Evolutionary conservation across 2,113 vertebrate genomes (phyloP).

Genomic region (Cinclus mexicanus): DNA sequence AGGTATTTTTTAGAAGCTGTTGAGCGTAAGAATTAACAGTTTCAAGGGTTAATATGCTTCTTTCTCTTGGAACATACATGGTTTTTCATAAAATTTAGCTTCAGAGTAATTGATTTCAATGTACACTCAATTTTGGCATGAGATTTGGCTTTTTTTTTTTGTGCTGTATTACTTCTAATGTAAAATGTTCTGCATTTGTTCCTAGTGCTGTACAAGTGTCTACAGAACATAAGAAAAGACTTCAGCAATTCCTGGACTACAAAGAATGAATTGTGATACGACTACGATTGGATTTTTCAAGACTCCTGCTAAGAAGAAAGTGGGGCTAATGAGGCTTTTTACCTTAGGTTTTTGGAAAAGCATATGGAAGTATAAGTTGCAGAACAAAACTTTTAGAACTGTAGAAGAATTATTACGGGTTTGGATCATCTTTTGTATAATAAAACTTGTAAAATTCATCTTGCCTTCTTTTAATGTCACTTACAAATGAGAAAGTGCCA

Average conservation of each 20-base stretch:
- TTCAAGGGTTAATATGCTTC: background rate
- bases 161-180: conserved; percentile 49
- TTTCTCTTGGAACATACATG: background rate
- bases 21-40: background rate
- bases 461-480: conserved; percentile 7
- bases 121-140: conserved; percentile 53
- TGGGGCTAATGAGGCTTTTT: conserved; percentile 69
- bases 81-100: background rate
- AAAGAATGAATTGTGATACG: conserved; percentile 85
- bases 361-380: conserved; percentile 58
- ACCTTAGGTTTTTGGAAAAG: conserved; percentile 64
- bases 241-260: conserved; percentile 95
- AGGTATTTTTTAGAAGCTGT: background rate
- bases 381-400: conserved; percentile 61
- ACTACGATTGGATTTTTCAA: conserved; percentile 14
- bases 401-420: conserved; percentile 43
- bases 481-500: background rate
- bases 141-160: conserved; percentile 32
- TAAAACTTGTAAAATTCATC: conserved; percentile 67
- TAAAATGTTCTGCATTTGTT: conserved; percentile 71
- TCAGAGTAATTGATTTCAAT: background rate
- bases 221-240: conserved; percentile 90
- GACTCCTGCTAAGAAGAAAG: conserved; percentile 65
- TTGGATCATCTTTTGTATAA: conserved; percentile 70
- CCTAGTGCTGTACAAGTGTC: conserved; percentile 90